phyloP scores from a whole-genome alignment of 2,113 vertebrate species.

The Grammomys surdaster region DNA sequence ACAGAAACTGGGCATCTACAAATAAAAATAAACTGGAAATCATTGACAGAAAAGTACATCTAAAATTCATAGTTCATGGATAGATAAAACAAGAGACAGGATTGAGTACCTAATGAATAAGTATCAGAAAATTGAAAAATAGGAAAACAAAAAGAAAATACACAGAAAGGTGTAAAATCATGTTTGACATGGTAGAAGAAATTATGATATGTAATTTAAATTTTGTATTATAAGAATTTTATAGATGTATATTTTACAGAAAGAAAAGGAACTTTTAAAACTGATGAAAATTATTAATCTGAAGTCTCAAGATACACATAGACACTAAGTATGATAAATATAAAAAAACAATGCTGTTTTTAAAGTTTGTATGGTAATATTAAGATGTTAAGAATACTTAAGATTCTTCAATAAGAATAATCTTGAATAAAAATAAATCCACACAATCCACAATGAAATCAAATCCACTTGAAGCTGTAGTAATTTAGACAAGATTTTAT shows the following conservation, averaged over 20 bases:
- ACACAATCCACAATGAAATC: background rate
- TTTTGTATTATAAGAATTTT: background rate
- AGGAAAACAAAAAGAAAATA: background rate
- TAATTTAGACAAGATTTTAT: background rate
- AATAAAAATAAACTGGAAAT: constrained; percentile 37
- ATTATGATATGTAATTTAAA: background rate
- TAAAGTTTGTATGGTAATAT: constrained; percentile 26
- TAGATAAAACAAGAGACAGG: background rate
- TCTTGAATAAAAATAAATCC: background rate
- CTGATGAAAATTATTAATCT: constrained; percentile 20
- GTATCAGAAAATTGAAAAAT: background rate
- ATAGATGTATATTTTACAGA: background rate
- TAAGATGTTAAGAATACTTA: constrained; percentile 4
- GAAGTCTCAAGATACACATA: background rate
- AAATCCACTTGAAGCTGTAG: background rate
- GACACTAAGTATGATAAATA: background rate
- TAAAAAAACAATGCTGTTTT: constrained; percentile 16
- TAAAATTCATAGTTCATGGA: background rate
- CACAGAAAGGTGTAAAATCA: constrained; percentile 31
- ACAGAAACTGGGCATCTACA: background rate
- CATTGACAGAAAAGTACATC: background rate
- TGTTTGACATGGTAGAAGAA: background rate
- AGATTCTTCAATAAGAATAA: background rate
- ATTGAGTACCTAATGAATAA: background rate
- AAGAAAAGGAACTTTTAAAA: background rate